Evolutionary conservation across 2,113 vertebrate species (phyloP).

Genomic region (Phasianus colchicus): DNA sequence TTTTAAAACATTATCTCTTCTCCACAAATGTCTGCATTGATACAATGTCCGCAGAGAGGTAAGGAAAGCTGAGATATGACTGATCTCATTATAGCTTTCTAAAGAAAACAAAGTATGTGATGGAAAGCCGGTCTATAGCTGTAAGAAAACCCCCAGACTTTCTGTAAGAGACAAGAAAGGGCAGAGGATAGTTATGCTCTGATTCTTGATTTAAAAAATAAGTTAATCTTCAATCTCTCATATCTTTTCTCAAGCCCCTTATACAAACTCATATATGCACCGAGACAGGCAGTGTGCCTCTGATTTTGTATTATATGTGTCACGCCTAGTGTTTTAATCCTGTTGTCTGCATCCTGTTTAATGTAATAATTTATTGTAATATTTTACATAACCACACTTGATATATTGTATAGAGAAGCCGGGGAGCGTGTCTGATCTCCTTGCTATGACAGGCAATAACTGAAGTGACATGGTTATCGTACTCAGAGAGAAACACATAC

Average conservation of each 20-base stretch:
- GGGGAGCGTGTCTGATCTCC: conserved; percentile 3
- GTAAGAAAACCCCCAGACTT: background rate
- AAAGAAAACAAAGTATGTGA: conserved; percentile 26
- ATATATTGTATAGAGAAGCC: background rate
- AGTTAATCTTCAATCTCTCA: background rate
- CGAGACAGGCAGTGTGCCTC: background rate
- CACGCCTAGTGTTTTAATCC: background rate
- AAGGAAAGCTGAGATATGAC: conserved; percentile 41
- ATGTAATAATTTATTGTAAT: background rate
- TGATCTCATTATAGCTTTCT: conserved; percentile 59
- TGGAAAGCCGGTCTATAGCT: background rate
- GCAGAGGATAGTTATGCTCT: background rate
- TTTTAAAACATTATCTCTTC: conserved; percentile 79
- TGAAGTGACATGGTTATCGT: conserved; percentile 10
- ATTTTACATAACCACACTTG: conserved; percentile 40
- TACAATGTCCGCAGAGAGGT: conserved; percentile 12
- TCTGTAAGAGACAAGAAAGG: background rate
- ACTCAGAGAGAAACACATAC: background rate
- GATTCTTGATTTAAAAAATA: background rate
- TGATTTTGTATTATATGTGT: background rate
- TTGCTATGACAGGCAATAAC: conserved; percentile 1
- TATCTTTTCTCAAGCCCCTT: background rate
- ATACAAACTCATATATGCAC: background rate
- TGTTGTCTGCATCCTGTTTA: background rate
- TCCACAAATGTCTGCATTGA: conserved; percentile 58